Evolutionary conservation across 2,797 vertebrate species (phyloP).

Genomic region (Xenops minutus): DNA sequence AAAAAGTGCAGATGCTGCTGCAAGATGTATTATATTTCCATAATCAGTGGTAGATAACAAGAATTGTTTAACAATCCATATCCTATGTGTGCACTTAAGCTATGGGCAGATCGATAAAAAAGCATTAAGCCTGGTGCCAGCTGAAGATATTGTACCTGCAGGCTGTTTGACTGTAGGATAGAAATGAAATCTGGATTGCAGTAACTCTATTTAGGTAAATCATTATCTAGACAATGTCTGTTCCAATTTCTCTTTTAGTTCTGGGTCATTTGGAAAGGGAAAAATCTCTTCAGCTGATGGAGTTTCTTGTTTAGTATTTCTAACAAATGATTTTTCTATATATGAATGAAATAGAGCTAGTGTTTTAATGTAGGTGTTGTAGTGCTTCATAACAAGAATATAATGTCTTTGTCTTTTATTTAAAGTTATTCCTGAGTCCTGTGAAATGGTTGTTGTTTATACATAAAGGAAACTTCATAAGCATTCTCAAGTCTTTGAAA

Average conservation of each 20-base stretch:
- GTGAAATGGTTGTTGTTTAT: not conserved
- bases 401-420: not conserved
- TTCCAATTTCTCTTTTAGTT: constrained; percentile 2
- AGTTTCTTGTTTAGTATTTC: not conserved
- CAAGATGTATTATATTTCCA: constrained; percentile 12
- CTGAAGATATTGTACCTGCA: constrained; percentile 11
- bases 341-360: not conserved
- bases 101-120: constrained; percentile 31
- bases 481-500: not conserved
- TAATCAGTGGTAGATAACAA: constrained; percentile 7
- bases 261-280: not conserved
- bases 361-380: not conserved
- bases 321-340: not conserved
- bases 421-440: not conserved
- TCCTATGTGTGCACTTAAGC: constrained; percentile 25
- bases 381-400: not conserved
- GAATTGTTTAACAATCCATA: constrained; percentile 6
- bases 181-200: constrained; percentile 31
- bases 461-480: not conserved
- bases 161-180: not conserved
- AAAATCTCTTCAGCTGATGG: not conserved
- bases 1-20: constrained; percentile 25
- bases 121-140: constrained; percentile 32
- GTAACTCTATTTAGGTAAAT: constrained; percentile 28
- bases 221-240: not conserved